Evolutionary conservation across 92 coral and sea anemone genomes (phyloP), one percentile per base, ranked within the genome.

Genomic region (Heteractis magnifica): DNA sequence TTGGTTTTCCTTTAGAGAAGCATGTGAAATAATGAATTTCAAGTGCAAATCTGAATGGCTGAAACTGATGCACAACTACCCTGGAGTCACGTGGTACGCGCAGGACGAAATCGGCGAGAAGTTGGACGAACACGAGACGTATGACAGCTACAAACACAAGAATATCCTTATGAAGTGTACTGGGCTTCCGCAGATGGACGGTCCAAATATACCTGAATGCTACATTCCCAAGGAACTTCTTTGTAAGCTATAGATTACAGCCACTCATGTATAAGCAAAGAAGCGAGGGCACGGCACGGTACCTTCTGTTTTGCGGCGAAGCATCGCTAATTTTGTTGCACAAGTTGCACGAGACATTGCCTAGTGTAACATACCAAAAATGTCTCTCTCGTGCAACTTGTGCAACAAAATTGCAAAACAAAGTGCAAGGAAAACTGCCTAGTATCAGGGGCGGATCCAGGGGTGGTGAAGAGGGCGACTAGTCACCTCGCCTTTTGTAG

Each of bases 201-300:
- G 95, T 53, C 86, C 89, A 49, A 76, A 81, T 20, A 77, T 81
- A 15, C 95, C 95, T 52, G 95, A 92, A 79, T 92, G 95, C 56
- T 92, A 87, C 52, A 87, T 83, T 65, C 89, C 95, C 8, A 82
- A 72, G 23, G 34, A 76, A 8, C 82, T 78, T 58, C 71, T 55
- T 52, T 78, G 82, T 58, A 74, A 74, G 78, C 21, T 68, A 26
- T 68, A 2, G 13, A 7, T 7, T 68, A 20, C 8, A 6, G 44
- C 44, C 44, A 34, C 44, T 34, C 44, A 34, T 34, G 44, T 2
- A 34, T 2, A 34, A 34, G 44, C 44, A 34, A 34, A 34, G 44
- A 34, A 34, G 44, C 44, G 44, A 34, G 44, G 44, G 44, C 44
- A 34, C 44, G 44, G 44, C 44, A 34, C 44, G 44, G 44, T 34